Percentiles rank a stretch among this genome's conserved stretches.
These are phyloP conservation scores for Luperina nickerlii DNA, from an alignment of 2,888 invertebrate species.

Conservation along the genomic window DNA sequence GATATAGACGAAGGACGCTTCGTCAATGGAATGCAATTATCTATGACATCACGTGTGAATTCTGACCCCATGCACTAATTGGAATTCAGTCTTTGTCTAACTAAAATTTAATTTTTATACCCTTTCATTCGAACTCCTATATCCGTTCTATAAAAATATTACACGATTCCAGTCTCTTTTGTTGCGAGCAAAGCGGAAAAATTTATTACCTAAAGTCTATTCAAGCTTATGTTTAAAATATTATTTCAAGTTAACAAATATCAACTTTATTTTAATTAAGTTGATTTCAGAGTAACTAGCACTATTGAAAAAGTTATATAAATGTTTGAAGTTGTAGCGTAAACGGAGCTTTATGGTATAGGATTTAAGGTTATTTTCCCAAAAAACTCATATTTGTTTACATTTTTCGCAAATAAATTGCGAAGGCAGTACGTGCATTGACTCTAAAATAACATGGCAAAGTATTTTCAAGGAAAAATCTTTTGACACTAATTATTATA, in stretches of 20 bases:
- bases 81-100: neutral
- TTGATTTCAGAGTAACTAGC: too few species aligned
- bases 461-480: neutral
- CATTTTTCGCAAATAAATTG: too few species aligned
- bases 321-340: too few species aligned
- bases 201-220: neutral
- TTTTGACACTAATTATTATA: neutral
- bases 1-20: constrained; percentile 26
- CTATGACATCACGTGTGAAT: constrained; percentile 20
- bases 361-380: too few species aligned
- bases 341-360: too few species aligned
- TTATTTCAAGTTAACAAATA: too few species aligned
- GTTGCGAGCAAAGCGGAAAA: constrained; percentile 6
- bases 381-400: too few species aligned
- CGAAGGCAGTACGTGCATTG: neutral
- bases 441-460: neutral
- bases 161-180: neutral
- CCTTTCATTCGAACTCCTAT: neutral
- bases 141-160: neutral
- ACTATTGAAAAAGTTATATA: too few species aligned
- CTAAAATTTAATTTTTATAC: neutral
- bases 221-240: too few species aligned
- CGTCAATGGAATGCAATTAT: constrained; percentile 56
- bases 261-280: too few species aligned
- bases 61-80: constrained; percentile 7